Evolutionary conservation across 1,140 invertebrate genomes (phyloP), one percentile per base, ranked within the genome.

Genomic region (Polypedilum pembai): DNA sequence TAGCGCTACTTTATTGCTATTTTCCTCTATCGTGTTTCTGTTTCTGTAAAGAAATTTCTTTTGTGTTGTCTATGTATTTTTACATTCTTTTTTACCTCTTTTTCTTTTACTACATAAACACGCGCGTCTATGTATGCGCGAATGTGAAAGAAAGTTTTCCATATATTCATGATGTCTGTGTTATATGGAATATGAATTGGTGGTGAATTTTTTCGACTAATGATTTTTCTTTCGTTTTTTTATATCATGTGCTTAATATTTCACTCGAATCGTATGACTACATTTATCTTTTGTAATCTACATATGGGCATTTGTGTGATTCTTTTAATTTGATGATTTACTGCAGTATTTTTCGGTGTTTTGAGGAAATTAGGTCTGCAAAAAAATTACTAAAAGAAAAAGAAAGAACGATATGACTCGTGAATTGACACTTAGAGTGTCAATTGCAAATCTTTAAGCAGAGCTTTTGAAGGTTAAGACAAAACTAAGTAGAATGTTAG

Each of bases 1-100:
- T 56, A 56, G 45, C 45, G 45, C 45, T 56, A 56, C 45, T 69
- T 69, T 69, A 69, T 69, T 69, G 20, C 65, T 69, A 20, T 69
- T 69, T 69, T 69, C 65, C 65, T 69, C 65, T 69, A 56, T 56
- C 45, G 45, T 56, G 45, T 56, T 56, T 56, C 24, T 56, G 45
- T 56, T 56, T 56, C 24, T 33, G 24, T 8, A n/a, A 56, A n/a
- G 3, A 56, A 56, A 56, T 56, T 56, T 56, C 45, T 56, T 56
- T n/a, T 56, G 45, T 56, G 45, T 56, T 56, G n/a, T n/a, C 4
- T 12, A 4, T 15, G 12, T 56, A 12, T 56, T 56, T 33, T 33
- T 33, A 3, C 24, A 33, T 33, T 5, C 5, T 5, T 33, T 33
- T 33, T 5, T 33, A 3, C 24, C 24, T 33, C 24, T 33, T 33